phyloP scores from a whole-genome alignment of 1,140 invertebrate species.

The Macrosteles quadrilineatus region DNA sequence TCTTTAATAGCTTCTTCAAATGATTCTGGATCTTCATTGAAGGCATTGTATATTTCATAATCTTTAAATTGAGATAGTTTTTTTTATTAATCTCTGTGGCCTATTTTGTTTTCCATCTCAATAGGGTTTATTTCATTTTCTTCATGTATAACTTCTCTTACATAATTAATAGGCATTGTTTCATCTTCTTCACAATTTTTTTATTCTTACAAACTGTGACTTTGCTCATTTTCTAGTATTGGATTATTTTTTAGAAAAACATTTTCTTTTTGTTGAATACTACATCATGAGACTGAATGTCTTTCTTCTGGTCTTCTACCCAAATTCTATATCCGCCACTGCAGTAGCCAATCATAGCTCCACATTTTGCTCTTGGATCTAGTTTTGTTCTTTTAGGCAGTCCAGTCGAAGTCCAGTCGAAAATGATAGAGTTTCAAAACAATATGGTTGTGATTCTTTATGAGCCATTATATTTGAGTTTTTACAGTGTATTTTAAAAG shows the following conservation, averaged over 20 bases:
- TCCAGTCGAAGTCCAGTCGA: too few relatives aligned
- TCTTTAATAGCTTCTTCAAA: conserved; percentile 45
- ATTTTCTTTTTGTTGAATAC: conserved; percentile 25
- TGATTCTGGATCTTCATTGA: conserved; percentile 35
- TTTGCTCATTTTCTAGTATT: conserved; percentile 12
- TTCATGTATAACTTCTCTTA: too few relatives aligned
- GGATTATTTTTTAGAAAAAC: conserved; percentile 14
- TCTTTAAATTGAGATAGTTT: neutral
- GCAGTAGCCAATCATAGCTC: too few relatives aligned
- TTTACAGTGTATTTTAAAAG: too few relatives aligned
- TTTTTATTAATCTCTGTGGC: neutral
- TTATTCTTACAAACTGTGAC: neutral
- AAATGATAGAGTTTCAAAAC: too few relatives aligned
- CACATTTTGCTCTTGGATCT: conserved; percentile 23
- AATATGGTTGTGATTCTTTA: too few relatives aligned
- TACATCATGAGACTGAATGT: conserved; percentile 23
- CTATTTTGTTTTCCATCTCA: too few relatives aligned
- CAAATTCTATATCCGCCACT: conserved; percentile 15
- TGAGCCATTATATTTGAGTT: too few relatives aligned
- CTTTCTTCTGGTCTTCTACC: conserved; percentile 14
- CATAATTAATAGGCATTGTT: too few relatives aligned
- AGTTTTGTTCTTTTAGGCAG: conserved; percentile 27
- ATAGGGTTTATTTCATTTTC: too few relatives aligned
- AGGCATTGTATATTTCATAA: conserved; percentile 29
- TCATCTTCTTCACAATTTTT: conserved; percentile 6